A percentile compares a stretch with the other conserved stretches of the same genome.
phyloP scores from a whole-genome alignment of 2,888 invertebrate species.

The Philopedon plagiatum region DNA sequence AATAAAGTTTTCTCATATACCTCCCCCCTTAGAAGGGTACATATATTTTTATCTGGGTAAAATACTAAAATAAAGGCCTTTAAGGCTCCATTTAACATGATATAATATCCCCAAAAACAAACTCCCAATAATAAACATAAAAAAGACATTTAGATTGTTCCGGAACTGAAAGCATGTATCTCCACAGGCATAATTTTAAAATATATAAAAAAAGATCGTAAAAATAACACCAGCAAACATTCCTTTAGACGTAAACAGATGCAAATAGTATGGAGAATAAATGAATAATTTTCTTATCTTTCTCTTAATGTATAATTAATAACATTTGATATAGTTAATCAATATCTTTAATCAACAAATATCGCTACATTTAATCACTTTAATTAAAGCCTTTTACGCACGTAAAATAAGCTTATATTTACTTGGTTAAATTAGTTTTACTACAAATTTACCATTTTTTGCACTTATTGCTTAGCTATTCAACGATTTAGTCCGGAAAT shows the following conservation, averaged over 20 bases:
- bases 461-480: too few species aligned
- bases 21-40: too few species aligned
- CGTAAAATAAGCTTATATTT: too few species aligned
- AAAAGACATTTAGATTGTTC: conserved; percentile 15
- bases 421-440: too few species aligned
- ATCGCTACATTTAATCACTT: conserved; percentile 34
- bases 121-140: conserved; percentile 12
- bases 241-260: conserved; percentile 17
- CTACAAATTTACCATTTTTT: too few species aligned
- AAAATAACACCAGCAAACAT: conserved; percentile 1
- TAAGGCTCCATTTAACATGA: conserved; percentile 8
- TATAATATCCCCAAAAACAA: conserved; percentile 3
- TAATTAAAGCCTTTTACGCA: conserved; percentile 35
- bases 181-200: neutral
- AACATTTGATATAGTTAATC: conserved; percentile 31
- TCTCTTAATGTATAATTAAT: conserved; percentile 26
- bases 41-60: conserved; percentile 11
- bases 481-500: too few species aligned
- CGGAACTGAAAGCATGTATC: conserved; percentile 10
- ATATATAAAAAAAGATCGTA: neutral
- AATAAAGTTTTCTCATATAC: too few species aligned
- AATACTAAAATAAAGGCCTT: neutral
- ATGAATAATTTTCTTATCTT: conserved; percentile 13
- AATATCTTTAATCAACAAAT: conserved; percentile 35
- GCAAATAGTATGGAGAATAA: conserved; percentile 25